Evolutionary conservation across 2,888 invertebrate species (phyloP).

Genomic region (Drosophila prostipennis): DNA sequence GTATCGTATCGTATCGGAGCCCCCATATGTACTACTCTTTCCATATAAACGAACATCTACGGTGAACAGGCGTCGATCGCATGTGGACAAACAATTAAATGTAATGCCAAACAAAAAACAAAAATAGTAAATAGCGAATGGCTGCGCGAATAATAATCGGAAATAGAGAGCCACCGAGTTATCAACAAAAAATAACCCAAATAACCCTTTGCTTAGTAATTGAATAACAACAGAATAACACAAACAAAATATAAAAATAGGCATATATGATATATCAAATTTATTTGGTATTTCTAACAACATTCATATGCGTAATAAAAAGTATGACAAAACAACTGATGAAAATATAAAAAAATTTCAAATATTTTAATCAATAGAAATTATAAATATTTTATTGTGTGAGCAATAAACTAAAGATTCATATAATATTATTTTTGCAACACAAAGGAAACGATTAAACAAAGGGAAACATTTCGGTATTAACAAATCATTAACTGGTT

Average conservation of each 20-base stretch:
- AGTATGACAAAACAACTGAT: not conserved
- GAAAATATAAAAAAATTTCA: not conserved
- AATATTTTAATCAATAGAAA: not conserved
- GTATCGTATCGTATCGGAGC: conserved; percentile 11
- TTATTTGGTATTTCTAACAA: no score
- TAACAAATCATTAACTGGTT: conserved; percentile 9
- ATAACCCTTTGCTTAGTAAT: not conserved
- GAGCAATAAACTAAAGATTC: not conserved
- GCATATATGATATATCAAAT: no score
- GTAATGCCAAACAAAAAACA: conserved; percentile 28
- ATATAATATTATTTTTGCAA: not conserved
- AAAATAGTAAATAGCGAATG: conserved; percentile 4
- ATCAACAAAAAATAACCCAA: conserved; percentile 2
- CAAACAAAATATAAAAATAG: not conserved
- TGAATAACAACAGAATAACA: not conserved
- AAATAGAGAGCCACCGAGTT: not conserved
- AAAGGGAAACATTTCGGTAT: not conserved
- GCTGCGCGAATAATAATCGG: conserved; percentile 9
- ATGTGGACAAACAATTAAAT: conserved; percentile 33
- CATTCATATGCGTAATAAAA: not conserved
- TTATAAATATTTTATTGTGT: not conserved
- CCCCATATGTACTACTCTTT: not conserved
- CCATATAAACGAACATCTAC: not conserved
- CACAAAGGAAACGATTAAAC: not conserved
- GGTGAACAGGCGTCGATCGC: conserved; percentile 27